These are phyloP conservation scores for Hippocampus comes DNA, from an alignment of 2,113 vertebrate genomes.

Conservation along the genomic window DNA sequence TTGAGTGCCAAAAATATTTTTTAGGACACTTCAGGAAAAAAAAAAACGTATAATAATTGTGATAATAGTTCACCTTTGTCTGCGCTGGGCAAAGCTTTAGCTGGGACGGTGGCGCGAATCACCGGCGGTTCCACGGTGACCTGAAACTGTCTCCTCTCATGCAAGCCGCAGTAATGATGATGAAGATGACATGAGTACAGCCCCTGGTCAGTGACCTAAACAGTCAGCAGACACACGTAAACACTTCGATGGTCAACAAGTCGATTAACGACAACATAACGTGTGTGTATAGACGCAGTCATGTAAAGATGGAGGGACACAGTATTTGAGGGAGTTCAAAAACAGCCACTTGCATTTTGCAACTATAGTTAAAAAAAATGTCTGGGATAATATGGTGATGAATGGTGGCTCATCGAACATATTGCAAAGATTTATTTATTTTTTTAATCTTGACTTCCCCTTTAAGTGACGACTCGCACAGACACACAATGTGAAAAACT, in stretches of 20 bases:
- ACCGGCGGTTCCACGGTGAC: slow-evolving; percentile 67
- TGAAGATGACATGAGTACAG: slow-evolving; percentile 93
- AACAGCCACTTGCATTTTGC: no score
- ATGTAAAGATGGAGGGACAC: no score
- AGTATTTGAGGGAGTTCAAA: no score
- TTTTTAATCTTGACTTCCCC: no score
- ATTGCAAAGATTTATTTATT: no score
- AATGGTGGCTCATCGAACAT: no score
- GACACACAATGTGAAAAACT: background rate
- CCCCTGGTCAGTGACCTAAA: slow-evolving; percentile 77
- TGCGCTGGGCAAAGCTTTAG: slow-evolving; percentile 54
- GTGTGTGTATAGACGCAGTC: background rate
- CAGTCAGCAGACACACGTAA: background rate
- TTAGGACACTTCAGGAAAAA: background rate
- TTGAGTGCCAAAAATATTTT: background rate
- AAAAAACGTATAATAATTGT: no score
- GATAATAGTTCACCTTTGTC: slow-evolving; percentile 55
- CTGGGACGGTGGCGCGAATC: slow-evolving; percentile 52
- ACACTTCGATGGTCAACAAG: background rate
- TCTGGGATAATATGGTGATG: no score
- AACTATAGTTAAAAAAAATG: no score
- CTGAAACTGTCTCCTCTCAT: slow-evolving; percentile 86
- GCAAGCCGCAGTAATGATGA: slow-evolving; percentile 93
- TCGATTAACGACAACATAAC: background rate
- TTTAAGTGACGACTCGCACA: background rate